Percentiles rank a stretch among this genome's conserved stretches.
phyloP scores from a whole-genome alignment of 2,797 vertebrate genomes.

The Anguilla pacifica region DNA sequence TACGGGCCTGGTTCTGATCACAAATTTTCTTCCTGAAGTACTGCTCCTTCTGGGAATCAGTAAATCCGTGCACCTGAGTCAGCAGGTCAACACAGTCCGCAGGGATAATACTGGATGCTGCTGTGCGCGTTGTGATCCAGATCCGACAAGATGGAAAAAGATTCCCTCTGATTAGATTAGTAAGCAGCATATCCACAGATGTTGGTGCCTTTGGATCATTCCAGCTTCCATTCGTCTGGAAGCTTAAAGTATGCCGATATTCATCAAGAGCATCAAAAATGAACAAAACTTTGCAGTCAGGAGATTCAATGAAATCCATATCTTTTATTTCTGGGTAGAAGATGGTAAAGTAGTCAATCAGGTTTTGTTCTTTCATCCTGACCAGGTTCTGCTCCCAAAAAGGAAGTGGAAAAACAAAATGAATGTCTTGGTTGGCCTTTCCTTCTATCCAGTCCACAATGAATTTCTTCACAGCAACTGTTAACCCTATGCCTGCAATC shows the following conservation, averaged over 20 bases:
- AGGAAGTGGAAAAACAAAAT: slow-evolving; percentile 67
- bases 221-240: slow-evolving; percentile 60
- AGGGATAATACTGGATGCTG: slow-evolving; percentile 61
- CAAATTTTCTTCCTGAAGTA: slow-evolving; percentile 64
- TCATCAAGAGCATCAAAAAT: slow-evolving; percentile 71
- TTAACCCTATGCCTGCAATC: slow-evolving; percentile 65
- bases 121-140: slow-evolving; percentile 69
- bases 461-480: slow-evolving; percentile 62
- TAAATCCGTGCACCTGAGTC: slow-evolving; percentile 69
- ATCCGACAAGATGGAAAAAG: slow-evolving; percentile 60
- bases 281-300: slow-evolving; percentile 58
- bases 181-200: slow-evolving; percentile 57
- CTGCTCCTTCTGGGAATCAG: slow-evolving; percentile 61
- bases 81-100: slow-evolving; percentile 50
- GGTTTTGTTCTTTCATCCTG: slow-evolving; percentile 42
- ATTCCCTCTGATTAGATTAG: slow-evolving; percentile 69
- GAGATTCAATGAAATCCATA: slow-evolving; percentile 52
- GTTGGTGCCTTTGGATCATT: slow-evolving; percentile 44
- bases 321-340: slow-evolving; percentile 50
- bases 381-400: slow-evolving; percentile 50
- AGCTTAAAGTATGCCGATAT: slow-evolving; percentile 60
- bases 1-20: not conserved
- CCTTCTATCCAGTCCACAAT: slow-evolving; percentile 66
- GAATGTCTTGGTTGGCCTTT: slow-evolving; percentile 64
- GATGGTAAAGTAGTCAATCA: slow-evolving; percentile 57